Percentiles rank a stretch among this genome's conserved stretches.
Conservation (phyloP, 2,113 vertebrate species). For the Lonchura striata region DNA sequence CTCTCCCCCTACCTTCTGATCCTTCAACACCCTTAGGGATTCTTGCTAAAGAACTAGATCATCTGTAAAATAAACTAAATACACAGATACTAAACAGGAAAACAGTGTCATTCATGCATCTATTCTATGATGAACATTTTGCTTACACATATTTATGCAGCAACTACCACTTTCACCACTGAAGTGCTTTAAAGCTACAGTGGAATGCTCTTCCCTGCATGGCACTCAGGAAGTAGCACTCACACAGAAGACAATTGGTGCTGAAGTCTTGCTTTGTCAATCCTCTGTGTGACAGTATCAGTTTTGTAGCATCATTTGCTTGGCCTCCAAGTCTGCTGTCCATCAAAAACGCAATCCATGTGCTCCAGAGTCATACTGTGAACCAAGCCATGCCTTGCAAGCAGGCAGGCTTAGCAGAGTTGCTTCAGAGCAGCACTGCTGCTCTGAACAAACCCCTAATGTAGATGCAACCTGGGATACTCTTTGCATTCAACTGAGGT, state of each 20-base stretch:
- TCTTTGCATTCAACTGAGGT: neutral
- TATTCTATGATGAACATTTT: neutral
- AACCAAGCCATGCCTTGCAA: neutral
- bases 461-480: neutral
- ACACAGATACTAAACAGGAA: neutral
- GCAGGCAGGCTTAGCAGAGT: neutral
- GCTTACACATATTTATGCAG: neutral
- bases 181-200: neutral
- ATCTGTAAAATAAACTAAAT: neutral
- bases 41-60: neutral
- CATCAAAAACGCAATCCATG: neutral
- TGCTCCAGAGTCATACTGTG: neutral
- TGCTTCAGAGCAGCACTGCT: neutral
- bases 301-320: neutral
- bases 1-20: neutral
- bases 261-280: neutral
- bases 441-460: neutral
- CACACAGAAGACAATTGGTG: neutral
- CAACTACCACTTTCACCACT: neutral
- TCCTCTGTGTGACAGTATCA: neutral
- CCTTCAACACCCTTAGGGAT: neutral
- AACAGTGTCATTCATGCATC: neutral
- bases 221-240: neutral
- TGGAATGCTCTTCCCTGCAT: rapidly evolving
- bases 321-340: neutral